Evolutionary conservation across 2,113 vertebrate genomes (phyloP), one percentile per base, ranked within the genome.

Genomic region (Amia ocellicauda): DNA sequence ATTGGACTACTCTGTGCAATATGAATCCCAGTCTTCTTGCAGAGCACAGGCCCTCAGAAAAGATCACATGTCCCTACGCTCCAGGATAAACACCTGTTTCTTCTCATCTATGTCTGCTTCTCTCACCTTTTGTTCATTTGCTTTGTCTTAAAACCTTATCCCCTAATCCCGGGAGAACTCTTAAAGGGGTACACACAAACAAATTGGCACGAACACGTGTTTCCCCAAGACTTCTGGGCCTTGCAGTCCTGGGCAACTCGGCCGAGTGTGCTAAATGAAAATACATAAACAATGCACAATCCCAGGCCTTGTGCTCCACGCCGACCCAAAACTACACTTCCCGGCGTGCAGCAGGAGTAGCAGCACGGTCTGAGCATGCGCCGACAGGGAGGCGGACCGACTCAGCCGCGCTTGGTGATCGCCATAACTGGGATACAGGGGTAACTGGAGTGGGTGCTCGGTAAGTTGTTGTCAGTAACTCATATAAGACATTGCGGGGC

Each of bases 361-460:
- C 8, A 41, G 27, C 64, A 52, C 55, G 23, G 53, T 72, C 41
- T 69, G 68, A 64, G 68, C 85, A 85, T 87, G 74, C 74, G 24
- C 54, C 24, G 31, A 62, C 49, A 2, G 23, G 58, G 45, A 61
- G 69, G 69, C 68, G 68, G 67, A 54, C 60, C 29, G 78, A 73
- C 74, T 73, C 75, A 68, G 74, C 73, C 68, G 71, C 68, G 79
- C 77, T 79, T 76, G 75, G 60, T 62, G 57, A 69, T 80, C 80
- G 80, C 76, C 78, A 80, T 80, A 81, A 75, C 76, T 82, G 78
- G 74, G 75, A 78, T 71, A 76, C 77, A 47, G 79, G 65, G 78
- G 80, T 80, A 58, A 75, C 76, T 73, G 85, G 74, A 71, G 81
- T 68, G 80, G 72, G 78, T 64, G 62, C 76, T 76, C 68, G 77